Evolutionary conservation across 2,113 vertebrate species (phyloP).

Genomic region (Ibidorhyncha struthersii): DNA sequence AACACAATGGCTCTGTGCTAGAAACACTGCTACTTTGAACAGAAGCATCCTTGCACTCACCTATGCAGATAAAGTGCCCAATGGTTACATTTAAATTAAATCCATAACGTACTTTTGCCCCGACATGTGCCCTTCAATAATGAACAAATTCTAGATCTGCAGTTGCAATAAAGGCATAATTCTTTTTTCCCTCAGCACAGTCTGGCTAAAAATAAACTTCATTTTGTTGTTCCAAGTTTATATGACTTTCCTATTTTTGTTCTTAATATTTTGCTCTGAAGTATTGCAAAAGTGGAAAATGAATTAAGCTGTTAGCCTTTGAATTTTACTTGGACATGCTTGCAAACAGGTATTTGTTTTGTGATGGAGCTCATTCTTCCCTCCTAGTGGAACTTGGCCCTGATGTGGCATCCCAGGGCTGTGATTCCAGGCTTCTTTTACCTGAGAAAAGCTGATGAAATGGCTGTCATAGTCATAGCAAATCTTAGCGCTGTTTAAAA

Average conservation of each 20-base stretch:
- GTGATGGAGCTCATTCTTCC: not conserved
- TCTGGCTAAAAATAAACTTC: constrained; percentile 26
- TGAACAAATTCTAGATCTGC: not conserved
- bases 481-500: not conserved
- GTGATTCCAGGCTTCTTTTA: not conserved
- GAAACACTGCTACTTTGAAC: not conserved
- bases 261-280: constrained; percentile 14
- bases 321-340: not conserved
- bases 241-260: constrained; percentile 47
- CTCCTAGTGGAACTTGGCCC: not conserved
- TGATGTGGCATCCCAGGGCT: not conserved
- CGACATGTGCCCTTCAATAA: not conserved
- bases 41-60: not conserved
- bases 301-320: constrained; percentile 4
- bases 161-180: not conserved
- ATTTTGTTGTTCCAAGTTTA: constrained; percentile 32
- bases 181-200: not conserved
- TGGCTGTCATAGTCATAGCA: not conserved
- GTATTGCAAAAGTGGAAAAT: constrained; percentile 14
- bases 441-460: not conserved
- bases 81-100: not conserved
- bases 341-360: not conserved
- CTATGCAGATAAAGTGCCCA: not conserved
- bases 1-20: not conserved
- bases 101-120: not conserved